A percentile compares a stretch with the other conserved stretches of the same genome.
phyloP scores from a whole-genome alignment of 2,113 vertebrate species.

The Sinocyclocheilus rhinocerous region DNA sequence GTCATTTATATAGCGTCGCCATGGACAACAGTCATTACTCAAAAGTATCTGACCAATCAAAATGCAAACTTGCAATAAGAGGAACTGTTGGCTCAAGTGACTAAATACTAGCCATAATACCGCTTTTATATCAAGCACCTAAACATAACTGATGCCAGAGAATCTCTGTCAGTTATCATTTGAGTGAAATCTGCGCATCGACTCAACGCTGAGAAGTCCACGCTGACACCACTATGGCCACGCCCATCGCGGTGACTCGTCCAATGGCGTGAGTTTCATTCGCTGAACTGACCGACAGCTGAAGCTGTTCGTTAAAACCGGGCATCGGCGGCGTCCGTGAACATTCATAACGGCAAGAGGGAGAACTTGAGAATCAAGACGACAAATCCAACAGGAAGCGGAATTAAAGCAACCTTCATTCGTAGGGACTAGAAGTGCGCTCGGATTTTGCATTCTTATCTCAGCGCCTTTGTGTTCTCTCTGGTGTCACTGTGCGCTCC shows the following conservation, averaged over 20 bases:
- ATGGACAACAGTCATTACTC: neutral
- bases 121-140: neutral
- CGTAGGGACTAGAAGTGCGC: neutral
- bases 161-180: neutral
- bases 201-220: neutral
- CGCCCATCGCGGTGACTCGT: neutral
- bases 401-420: constrained; percentile 20
- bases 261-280: constrained; percentile 51
- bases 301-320: constrained; percentile 47
- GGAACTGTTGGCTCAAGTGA: neutral
- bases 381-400: constrained; percentile 40
- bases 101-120: neutral
- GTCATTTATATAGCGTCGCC: neutral
- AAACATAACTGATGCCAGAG: neutral
- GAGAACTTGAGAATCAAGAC: neutral
- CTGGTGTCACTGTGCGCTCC: neutral
- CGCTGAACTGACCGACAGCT: constrained; percentile 46
- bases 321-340: neutral
- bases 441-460: constrained; percentile 10
- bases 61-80: neutral
- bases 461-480: constrained; percentile 16
- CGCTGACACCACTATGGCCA: neutral
- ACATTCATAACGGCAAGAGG: constrained; percentile 14
- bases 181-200: constrained; percentile 9
- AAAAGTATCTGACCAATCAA: neutral